phyloP scores from a whole-genome alignment of 1,140 invertebrate genomes.

The Plectus sambesii region DNA sequence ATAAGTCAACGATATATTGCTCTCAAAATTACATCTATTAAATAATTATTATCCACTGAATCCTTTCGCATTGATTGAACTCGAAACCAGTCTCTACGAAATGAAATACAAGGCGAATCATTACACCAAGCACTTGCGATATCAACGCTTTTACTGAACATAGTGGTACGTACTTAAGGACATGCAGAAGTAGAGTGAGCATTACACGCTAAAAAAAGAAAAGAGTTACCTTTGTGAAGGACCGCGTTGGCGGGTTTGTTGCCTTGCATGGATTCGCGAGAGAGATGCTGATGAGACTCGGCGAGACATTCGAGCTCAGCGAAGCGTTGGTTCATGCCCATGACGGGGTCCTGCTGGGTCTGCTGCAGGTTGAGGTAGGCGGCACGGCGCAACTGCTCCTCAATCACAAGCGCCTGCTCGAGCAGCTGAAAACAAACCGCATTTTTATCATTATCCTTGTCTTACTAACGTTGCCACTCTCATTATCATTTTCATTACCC shows the following conservation, averaged over 20 bases:
- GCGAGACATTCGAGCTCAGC: constrained; percentile 78
- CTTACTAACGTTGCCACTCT: too few species aligned
- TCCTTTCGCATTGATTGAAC: too few species aligned
- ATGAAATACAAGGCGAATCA: too few species aligned
- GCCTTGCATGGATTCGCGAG: constrained; percentile 80
- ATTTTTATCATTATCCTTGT: background rate
- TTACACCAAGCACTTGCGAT: too few species aligned
- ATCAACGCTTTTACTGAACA: constrained; percentile 11
- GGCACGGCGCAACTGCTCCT: constrained; percentile 89
- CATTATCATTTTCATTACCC: too few species aligned
- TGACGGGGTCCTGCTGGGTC: constrained; percentile 45
- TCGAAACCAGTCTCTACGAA: too few species aligned
- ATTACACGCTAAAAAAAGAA: constrained; percentile 13
- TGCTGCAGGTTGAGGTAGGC: constrained; percentile 93
- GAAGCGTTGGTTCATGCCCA: constrained; percentile 65
- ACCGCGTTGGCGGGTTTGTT: constrained; percentile 98
- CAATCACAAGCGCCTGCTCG: constrained; percentile 95
- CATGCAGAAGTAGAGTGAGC: too few species aligned
- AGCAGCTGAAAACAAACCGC: constrained; percentile 56
- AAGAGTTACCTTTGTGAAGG: constrained; percentile 70
- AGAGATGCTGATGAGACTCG: constrained; percentile 83
- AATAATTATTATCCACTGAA: too few species aligned
- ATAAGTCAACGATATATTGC: background rate
- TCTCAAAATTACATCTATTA: too few species aligned
- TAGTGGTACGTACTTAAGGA: too few species aligned